Evolutionary conservation across 2,113 vertebrate species (phyloP).

Genomic region (Raja brachyura): DNA sequence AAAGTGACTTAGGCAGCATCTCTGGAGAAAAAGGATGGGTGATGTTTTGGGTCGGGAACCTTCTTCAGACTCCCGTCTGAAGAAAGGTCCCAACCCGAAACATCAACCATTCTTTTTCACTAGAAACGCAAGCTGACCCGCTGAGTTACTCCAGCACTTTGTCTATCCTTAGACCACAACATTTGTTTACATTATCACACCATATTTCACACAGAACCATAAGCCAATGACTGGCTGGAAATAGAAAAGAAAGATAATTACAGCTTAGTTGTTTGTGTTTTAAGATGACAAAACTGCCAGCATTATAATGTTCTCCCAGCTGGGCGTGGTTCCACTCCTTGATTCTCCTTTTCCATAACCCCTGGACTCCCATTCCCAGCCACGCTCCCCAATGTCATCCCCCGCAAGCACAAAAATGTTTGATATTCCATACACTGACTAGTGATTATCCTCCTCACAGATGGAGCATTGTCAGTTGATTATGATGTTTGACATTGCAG

Average conservation of each 20-base stretch:
- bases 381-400: neutral
- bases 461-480: conserved; percentile 32
- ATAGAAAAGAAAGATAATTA: conserved; percentile 9
- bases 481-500: conserved; percentile 36
- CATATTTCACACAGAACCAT: neutral
- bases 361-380: neutral
- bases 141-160: no score
- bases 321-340: neutral
- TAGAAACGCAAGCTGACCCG: no score
- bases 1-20: no score
- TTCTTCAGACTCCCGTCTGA: no score
- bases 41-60: no score
- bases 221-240: neutral
- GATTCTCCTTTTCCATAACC: neutral
- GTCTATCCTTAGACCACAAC: neutral
- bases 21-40: no score
- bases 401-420: neutral
- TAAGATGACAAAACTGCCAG: neutral
- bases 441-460: conserved; percentile 20
- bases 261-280: neutral
- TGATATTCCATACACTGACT: neutral
- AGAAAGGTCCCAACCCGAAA: no score
- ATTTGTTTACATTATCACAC: neutral
- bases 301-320: neutral
- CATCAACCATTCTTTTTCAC: no score